Percentiles rank a stretch among this genome's conserved stretches.
Evolutionary conservation across 2,797 vertebrate genomes (phyloP).

Genomic region (Chrosomus eos): DNA sequence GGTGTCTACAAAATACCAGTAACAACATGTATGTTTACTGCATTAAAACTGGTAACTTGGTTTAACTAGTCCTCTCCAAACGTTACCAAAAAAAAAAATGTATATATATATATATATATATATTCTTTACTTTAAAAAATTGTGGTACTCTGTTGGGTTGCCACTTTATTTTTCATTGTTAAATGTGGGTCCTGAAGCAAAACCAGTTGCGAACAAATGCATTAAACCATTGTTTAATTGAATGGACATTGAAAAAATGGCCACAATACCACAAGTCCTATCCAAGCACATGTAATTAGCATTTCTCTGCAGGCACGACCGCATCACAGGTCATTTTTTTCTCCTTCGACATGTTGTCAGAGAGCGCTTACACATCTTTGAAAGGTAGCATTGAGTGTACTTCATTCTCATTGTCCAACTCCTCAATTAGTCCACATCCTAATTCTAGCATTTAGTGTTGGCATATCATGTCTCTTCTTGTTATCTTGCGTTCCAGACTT

Average conservation of each 20-base stretch:
- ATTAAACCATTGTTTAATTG: not conserved
- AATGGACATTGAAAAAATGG: not conserved
- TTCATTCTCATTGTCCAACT: constrained; percentile 77
- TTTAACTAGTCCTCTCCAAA: not conserved
- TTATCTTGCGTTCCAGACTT: constrained; percentile 85
- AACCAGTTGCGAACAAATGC: not conserved
- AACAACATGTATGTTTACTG: not conserved
- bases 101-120: no score
- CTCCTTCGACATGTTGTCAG: constrained; percentile 58
- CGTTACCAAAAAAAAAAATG: not conserved
- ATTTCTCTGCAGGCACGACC: constrained; percentile 35
- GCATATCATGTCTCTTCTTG: constrained; percentile 72
- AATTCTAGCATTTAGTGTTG: constrained; percentile 74
- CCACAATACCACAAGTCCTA: not conserved
- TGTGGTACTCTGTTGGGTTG: not conserved
- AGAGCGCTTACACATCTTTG: constrained; percentile 73
- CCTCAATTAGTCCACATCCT: constrained; percentile 77
- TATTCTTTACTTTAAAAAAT: not conserved
- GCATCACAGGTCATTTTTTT: constrained; percentile 30
- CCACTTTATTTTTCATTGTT: not conserved
- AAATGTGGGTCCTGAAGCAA: not conserved
- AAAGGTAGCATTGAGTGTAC: constrained; percentile 71
- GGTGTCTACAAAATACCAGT: not conserved
- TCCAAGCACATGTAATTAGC: constrained; percentile 7
- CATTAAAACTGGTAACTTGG: not conserved